These are phyloP conservation scores for Phymatocera aterrima DNA, from an alignment of 2,888 invertebrate species.

Conservation along the genomic window DNA sequence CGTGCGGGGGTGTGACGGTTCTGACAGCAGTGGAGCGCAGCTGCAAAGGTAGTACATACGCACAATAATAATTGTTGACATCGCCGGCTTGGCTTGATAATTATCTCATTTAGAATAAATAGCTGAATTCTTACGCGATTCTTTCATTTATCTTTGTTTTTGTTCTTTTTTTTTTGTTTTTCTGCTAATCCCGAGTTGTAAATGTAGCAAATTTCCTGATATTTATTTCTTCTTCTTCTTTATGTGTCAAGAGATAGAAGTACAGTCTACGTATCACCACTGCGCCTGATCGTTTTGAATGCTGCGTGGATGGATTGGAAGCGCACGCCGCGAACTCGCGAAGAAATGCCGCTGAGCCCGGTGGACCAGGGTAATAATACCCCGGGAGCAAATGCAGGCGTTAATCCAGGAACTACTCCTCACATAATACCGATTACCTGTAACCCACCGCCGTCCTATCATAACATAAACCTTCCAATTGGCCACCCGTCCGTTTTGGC, in stretches of 20 bases:
- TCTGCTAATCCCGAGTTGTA: too few species aligned
- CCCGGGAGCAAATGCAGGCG: conserved; percentile 52
- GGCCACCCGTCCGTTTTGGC: conserved; percentile 61
- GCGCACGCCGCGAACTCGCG: conserved; percentile 48
- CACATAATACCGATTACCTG: conserved; percentile 60
- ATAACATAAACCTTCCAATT: conserved; percentile 63
- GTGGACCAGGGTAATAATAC: conserved; percentile 51
- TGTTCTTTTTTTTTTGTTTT: neutral
- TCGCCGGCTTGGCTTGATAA: conserved; percentile 4
- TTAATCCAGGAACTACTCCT: conserved; percentile 58
- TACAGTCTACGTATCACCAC: conserved; percentile 26
- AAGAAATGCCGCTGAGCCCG: conserved; percentile 62
- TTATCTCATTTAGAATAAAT: too few species aligned
- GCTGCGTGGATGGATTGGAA: conserved; percentile 51
- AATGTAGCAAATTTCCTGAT: too few species aligned
- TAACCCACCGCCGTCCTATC: conserved; percentile 67
- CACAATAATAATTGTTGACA: conserved; percentile 37
- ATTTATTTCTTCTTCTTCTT: neutral
- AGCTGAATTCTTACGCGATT: too few species aligned
- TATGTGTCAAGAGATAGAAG: neutral
- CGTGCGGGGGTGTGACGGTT: conserved; percentile 59
- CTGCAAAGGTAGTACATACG: conserved; percentile 25
- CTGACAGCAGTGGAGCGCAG: conserved; percentile 13
- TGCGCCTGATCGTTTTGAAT: neutral
- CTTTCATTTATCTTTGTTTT: too few species aligned